Evolutionary conservation across 2,797 vertebrate genomes (phyloP).

Genomic region (Pelodytes ibericus): DNA sequence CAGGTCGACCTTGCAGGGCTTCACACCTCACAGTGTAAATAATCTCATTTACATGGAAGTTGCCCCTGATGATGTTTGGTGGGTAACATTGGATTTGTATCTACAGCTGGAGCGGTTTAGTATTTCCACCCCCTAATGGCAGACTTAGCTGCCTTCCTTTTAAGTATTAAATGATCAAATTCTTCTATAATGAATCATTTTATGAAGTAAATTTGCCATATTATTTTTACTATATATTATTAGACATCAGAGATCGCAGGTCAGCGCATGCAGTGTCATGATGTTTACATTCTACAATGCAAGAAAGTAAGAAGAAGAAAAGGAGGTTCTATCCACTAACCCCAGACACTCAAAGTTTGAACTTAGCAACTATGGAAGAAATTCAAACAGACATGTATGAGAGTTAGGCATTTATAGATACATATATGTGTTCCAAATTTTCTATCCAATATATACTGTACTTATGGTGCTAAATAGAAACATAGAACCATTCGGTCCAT

Average conservation of each 20-base stretch:
- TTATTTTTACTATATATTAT: conserved; percentile 22
- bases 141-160: neutral
- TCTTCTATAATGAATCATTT: neutral
- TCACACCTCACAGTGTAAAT: conserved; percentile 17
- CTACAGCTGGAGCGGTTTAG: conserved; percentile 43
- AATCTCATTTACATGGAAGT: neutral
- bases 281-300: neutral
- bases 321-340: no score
- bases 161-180: conserved; percentile 19
- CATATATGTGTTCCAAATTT: no score
- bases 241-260: neutral
- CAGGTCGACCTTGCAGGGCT: neutral
- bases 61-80: conserved; percentile 5
- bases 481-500: no score
- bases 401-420: no score
- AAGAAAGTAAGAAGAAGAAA: no score
- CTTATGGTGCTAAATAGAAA: no score
- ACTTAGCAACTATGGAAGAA: no score
- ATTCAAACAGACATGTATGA: no score
- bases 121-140: neutral
- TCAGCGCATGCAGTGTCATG: neutral
- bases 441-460: no score
- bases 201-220: neutral
- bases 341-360: no score
- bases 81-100: conserved; percentile 23